Evolutionary conservation across 1,140 invertebrate genomes (phyloP).

Genomic region (Diorhabda sublineata): DNA sequence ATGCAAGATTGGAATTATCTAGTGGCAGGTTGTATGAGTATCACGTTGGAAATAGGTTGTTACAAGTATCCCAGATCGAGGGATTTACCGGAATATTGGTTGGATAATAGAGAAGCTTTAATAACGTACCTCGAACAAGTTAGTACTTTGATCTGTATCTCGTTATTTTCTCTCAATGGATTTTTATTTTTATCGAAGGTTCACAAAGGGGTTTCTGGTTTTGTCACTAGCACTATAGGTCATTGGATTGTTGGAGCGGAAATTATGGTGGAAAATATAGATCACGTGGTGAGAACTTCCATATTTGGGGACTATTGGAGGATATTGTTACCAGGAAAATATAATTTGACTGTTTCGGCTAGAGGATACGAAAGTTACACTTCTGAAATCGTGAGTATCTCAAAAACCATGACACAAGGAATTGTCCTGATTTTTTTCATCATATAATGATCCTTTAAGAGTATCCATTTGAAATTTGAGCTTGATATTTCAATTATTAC

Average conservation of each 20-base stretch:
- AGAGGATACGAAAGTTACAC: conserved; percentile 50
- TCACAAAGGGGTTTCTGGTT: conserved; percentile 82
- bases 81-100: conserved; percentile 80
- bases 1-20: conserved; percentile 99
- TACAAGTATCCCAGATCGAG: conserved; percentile 78
- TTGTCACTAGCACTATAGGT: conserved; percentile 74
- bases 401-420: too few relatives aligned
- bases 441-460: too few relatives aligned
- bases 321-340: conserved; percentile 80
- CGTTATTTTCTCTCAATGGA: background rate
- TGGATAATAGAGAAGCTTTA: conserved; percentile 81
- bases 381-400: conserved; percentile 26
- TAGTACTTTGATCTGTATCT: background rate
- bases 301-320: conserved; percentile 89
- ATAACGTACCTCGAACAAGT: conserved; percentile 85
- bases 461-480: too few relatives aligned
- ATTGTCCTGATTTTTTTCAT: too few relatives aligned
- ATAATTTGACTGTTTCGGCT: conserved; percentile 74
- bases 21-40: conserved; percentile 86
- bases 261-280: conserved; percentile 67
- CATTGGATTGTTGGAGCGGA: conserved; percentile 68
- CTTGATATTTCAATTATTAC: too few relatives aligned
- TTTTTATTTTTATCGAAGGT: conserved; percentile 54
- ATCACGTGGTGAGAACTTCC: conserved; percentile 67
- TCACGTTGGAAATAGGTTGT: conserved; percentile 93